Base-by-base conservation (phyloP, 2,113 vertebrate genomes). In the Oostethus manadensis region DNA sequence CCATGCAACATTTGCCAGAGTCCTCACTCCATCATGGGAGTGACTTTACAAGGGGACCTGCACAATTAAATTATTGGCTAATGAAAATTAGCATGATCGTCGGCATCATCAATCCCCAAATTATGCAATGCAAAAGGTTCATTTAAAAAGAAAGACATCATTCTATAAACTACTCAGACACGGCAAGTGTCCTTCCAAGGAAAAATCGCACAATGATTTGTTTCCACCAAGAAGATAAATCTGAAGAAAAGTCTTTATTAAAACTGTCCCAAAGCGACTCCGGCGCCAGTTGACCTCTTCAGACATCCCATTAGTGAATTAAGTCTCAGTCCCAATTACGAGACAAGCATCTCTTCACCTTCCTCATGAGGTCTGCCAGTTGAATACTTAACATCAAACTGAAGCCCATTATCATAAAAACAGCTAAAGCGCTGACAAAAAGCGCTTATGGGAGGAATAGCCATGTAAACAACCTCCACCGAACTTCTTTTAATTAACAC, bases 271-370 rank as follows among this genome's bases (percentile, higher is more conserved):
- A 42, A 42, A 56, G 54, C 54, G 68, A 63, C 49, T 17, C 22
- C 4, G 51, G 22, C 4, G 62, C 64, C 60, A 54, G 59, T 83
- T 83, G 80, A 87, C 76, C 78, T 76, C 62, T 66, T 64, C 72
- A 78, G 69, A 70, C 2, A n/a, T 61, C 69, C 78, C 68, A 76
- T 83, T 81, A 77, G 58, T 68, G 70, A 84, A 84, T 84, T 73
- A 76, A 64, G 68, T 72, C 73, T 70, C 72, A 68, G 76, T 80
- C 79, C 71, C 74, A 84, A 86, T 83, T 83, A 81, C 57, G 55
- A 69, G 74, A 80, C 69, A 75, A 78, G 80, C 44, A 73, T 77
- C 76, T 80, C 74, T 80, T 83, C 79, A 71, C 74, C 71, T 78
- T 72, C 62, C 49, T 58, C 11, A 14, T 60, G 54, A 56, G 67